Conservation (phyloP, 1,140 invertebrate genomes). For the Apis florea region DNA sequence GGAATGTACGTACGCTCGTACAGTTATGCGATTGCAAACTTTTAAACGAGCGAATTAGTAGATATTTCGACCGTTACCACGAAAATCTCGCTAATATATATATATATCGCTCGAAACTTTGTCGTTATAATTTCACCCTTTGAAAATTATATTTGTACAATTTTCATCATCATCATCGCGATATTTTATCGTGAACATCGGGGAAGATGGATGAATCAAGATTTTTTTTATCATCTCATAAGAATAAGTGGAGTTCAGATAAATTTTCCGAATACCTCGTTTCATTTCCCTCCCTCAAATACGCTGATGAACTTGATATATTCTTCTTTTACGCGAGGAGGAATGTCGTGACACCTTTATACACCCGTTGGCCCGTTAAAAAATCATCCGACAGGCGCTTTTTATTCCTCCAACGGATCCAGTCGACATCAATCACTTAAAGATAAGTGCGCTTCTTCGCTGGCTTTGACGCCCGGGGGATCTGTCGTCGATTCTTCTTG, state of each 20-base stretch:
- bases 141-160: background rate
- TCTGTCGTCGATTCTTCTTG: constrained; percentile 71
- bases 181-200: no score
- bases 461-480: constrained; percentile 67
- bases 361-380: constrained; percentile 53
- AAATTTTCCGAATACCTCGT: background rate
- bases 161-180: background rate
- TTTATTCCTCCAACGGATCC: constrained; percentile 53
- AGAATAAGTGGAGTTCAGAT: background rate
- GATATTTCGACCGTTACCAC: constrained; percentile 44
- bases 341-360: constrained; percentile 22
- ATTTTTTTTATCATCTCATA: no score
- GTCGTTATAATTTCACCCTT: constrained; percentile 26
- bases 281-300: background rate
- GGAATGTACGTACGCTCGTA: background rate
- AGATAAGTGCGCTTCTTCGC: constrained; percentile 59
- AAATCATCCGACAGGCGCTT: constrained; percentile 54
- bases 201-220: no score
- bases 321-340: background rate
- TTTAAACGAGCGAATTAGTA: constrained; percentile 35
- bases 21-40: constrained; percentile 19
- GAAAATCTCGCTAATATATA: constrained; percentile 25
- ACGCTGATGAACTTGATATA: background rate
- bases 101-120: constrained; percentile 19
- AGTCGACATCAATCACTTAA: constrained; percentile 66